These are phyloP conservation scores for Hoplodrina blanda DNA, from an alignment of 2,888 invertebrate species.

Conservation along the genomic window DNA sequence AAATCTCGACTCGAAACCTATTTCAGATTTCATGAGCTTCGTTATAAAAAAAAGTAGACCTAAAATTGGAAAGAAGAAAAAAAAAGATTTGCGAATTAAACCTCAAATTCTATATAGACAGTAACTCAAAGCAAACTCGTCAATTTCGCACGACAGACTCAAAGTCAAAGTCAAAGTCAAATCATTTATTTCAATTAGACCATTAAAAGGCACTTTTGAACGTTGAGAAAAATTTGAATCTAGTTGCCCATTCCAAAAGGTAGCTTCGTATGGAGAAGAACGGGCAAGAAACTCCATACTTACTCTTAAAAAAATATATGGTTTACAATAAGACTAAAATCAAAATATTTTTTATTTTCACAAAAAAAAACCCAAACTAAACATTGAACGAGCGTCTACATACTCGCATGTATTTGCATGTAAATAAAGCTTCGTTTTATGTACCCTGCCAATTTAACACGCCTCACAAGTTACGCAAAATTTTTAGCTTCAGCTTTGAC, in stretches of 20 bases:
- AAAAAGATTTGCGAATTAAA: too few relatives aligned
- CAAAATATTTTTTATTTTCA: conserved; percentile 10
- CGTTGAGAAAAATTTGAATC: too few relatives aligned
- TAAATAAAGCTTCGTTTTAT: conserved; percentile 45
- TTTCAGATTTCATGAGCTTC: neutral
- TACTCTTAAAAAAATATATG: too few relatives aligned
- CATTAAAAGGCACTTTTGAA: too few relatives aligned
- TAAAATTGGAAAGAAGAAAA: neutral
- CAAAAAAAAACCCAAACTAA: conserved; percentile 21
- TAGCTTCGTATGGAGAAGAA: too few relatives aligned
- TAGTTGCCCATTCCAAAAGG: too few relatives aligned
- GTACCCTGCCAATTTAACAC: conserved; percentile 29
- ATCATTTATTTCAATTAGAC: too few relatives aligned
- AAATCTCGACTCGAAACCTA: neutral
- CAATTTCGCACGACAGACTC: conserved; percentile 10
- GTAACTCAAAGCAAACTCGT: neutral
- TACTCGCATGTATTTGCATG: conserved; percentile 33
- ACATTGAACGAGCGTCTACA: conserved; percentile 9
- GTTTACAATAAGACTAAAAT: too few relatives aligned
- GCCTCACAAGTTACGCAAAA: conserved; percentile 33
- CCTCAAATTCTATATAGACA: neutral
- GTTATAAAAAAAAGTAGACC: neutral
- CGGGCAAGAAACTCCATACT: too few relatives aligned
- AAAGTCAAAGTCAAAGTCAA: too few relatives aligned
- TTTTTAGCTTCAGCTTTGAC: conserved; percentile 30